Evolutionary conservation across 2,113 vertebrate species (phyloP), one percentile per base, ranked within the genome.

Genomic region (Mobula hypostoma): DNA sequence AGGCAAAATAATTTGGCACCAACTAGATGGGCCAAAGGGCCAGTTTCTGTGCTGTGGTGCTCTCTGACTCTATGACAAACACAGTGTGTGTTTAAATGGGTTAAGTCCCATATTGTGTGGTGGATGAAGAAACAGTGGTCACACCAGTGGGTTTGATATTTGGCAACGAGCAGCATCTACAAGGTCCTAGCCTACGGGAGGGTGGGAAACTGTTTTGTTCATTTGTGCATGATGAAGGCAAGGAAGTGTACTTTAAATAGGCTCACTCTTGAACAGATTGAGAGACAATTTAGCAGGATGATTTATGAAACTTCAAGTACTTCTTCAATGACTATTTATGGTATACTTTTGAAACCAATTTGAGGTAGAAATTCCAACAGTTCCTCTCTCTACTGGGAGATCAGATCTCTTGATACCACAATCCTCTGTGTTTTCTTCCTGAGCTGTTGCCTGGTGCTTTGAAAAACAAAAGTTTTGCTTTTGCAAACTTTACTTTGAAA

Each of bases 311-410:
- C 40, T 40, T 93, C 70, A 93, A 56, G 48, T 24, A 6, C 70
- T 56, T 36, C 21, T 74, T 24, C 91, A 74, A 74, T 72, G 32
- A 93, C 91, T 93, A 93, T 93, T 93, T 93, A 93, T 93, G 91
- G 91, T 93, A 70, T 7, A 6, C 27, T 66, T 91, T 68, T 36
- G 15, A 68, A 21, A 70, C 63, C n/a, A 90, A 68, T 90, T 68
- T 66, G 29, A 90, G 61, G 61, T 29, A 93, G 91, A 76, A 93
- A 93, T 93, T 93, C 70, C 91, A 74, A 15, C 36, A 56, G 36
- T 93, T 11, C 91, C 24, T 40, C 7, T 27, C 90, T 72, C 32
- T 12, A 32, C 36, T 56, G 90, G 68, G 32, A 93, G 90, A 48
- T 48, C 40, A 24, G 21, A 74, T 76, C 66, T 70, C 74, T 93